Evolutionary conservation across 1,140 invertebrate genomes (phyloP).

Genomic region (Drosophila varians): DNA sequence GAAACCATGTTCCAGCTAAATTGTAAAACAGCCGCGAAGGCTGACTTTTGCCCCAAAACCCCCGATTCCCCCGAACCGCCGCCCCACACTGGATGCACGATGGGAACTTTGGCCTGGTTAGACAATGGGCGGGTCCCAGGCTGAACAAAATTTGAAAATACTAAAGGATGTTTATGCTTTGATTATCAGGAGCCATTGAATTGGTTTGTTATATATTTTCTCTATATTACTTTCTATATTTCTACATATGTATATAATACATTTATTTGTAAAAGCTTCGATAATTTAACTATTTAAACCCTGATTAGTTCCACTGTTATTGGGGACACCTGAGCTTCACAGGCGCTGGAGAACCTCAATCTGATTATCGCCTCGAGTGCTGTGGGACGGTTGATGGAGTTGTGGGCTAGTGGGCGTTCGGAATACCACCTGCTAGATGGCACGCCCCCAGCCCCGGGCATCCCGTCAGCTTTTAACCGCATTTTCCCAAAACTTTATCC

Average conservation of each 20-base stretch:
- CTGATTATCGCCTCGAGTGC: constrained; percentile 74
- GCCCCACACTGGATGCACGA: background rate
- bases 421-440: constrained; percentile 8
- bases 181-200: no score
- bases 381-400: constrained; percentile 25
- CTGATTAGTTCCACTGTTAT: constrained; percentile 8
- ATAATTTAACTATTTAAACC: background rate
- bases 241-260: no score
- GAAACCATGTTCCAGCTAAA: constrained; percentile 32
- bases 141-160: constrained; percentile 34
- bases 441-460: constrained; percentile 1
- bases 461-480: background rate
- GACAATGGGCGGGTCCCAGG: constrained; percentile 25
- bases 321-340: constrained; percentile 21
- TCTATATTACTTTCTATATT: no score
- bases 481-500: constrained; percentile 12
- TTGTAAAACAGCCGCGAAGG: constrained; percentile 52
- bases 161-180: background rate
- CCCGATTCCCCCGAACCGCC: constrained; percentile 27
- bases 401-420: background rate
- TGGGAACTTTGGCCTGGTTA: constrained; percentile 10
- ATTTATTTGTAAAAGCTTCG: no score
- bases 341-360: constrained; percentile 41
- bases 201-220: no score
- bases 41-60: constrained; percentile 30